Base-by-base conservation (phyloP, 1,140 invertebrate genomes). In the Chrysomallon squamiferum region DNA sequence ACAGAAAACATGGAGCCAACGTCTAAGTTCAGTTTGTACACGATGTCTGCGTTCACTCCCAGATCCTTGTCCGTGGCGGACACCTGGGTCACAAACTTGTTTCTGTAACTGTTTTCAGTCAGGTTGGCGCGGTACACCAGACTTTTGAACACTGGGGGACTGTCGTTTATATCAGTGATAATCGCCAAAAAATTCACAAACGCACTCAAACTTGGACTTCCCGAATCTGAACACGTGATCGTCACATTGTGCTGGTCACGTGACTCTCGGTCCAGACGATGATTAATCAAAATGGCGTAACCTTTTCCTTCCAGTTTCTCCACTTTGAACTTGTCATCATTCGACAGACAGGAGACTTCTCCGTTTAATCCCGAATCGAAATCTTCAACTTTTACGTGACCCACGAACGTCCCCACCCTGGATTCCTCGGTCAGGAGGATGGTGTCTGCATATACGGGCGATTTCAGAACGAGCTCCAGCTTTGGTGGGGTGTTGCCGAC, bases 51-150 rank as follows among this genome's bases (percentile, higher is more conserved):
- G 68, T 83, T 97, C 5, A 91, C 84, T 0, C 93, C 94, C 3
- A 90, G 91, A 56, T 83, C 80, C 3, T 71, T 65, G 58, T 78
- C 71, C 20, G 49, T 57, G 13, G 72, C 71, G 9, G 71, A 67
- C 29, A 75, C 70, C 6, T 72, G 58, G 35, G 57, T 56, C 11
- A 61, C 50, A 13, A 66, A 73, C 25, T 60, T 56, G 15, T 52
- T 50, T 66, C 95, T 92, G 67, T 92, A 93, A 32, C 94, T 93
- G 25, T 69, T 67, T 25, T 75, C 68, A 32, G 69, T 66, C 13
- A 77, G 38, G 59, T 61, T 66, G 27, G 65, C 71, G 13, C 56
- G 43, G 63, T 79, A 79, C 11, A 61, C 65, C 22, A 56, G 57
- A 52, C 68, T 66, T 7, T 52, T 57, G 59, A 79, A 79, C 9